Conservation (phyloP, 1,140 invertebrate species). For the Drosophila repletoides region DNA sequence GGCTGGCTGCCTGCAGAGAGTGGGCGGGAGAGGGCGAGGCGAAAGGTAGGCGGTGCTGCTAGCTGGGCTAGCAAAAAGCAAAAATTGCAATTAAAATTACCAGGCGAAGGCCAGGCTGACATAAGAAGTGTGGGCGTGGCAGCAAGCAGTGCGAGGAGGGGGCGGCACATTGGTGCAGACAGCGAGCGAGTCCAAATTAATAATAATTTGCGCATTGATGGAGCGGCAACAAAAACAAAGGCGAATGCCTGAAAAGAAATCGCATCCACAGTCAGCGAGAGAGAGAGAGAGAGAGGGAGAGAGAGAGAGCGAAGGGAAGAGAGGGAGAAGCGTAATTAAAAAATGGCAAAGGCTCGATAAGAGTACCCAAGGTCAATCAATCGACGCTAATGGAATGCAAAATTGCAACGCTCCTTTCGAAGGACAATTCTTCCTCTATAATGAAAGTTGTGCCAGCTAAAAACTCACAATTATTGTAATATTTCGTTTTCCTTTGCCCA, state of each 20-base stretch:
- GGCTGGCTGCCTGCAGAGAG: too few species aligned
- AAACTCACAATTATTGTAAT: too few species aligned
- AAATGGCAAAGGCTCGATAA: conserved; percentile 30
- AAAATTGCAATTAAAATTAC: conserved; percentile 78
- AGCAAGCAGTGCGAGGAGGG: not conserved
- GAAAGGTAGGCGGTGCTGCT: not conserved
- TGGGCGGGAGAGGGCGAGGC: not conserved
- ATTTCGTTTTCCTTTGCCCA: too few species aligned
- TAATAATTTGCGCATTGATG: conserved; percentile 74
- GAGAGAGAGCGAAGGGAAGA: conserved; percentile 6
- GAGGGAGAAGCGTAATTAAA: conserved; percentile 52
- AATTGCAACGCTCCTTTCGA: not conserved
- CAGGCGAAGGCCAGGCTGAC: conserved; percentile 38
- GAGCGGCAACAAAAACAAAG: conserved; percentile 31
- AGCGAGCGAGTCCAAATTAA: conserved; percentile 62
- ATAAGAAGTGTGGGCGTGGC: not conserved
- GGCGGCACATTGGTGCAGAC: conserved; percentile 21
- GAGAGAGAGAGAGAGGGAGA: conserved; percentile 12
- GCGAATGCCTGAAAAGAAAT: not conserved
- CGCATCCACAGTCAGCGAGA: not conserved
- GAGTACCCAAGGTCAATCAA: conserved; percentile 51
- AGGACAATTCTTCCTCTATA: not conserved
- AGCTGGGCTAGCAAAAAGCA: conserved; percentile 24
- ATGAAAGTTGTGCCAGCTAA: not conserved
- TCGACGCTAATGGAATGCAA: conserved; percentile 49